Conservation (phyloP, 2,888 invertebrate genomes). For the Bruchidius siliquastri region DNA sequence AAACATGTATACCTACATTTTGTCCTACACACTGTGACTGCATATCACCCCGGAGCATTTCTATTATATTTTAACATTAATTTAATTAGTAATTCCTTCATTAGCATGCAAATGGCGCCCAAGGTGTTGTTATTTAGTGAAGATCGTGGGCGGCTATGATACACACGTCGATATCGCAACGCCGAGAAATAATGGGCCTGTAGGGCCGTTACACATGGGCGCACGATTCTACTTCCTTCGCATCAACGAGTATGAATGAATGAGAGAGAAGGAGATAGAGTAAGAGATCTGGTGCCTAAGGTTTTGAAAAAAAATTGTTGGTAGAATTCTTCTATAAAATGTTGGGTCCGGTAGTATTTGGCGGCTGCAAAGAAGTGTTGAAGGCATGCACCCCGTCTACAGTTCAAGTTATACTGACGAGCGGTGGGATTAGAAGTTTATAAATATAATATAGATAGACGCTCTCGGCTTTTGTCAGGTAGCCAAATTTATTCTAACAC, state of each 20-base stretch:
- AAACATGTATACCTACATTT: background rate
- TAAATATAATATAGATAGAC: no score
- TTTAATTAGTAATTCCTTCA: constrained; percentile 15
- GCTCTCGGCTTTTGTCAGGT: no score
- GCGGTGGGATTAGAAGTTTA: no score
- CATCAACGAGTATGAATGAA: background rate
- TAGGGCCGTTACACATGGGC: background rate
- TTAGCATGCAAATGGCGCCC: constrained; percentile 13
- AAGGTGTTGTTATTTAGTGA: constrained; percentile 3
- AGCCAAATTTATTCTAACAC: no score
- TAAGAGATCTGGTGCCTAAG: no score
- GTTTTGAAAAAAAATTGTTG: no score
- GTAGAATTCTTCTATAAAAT: no score
- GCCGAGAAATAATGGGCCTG: background rate
- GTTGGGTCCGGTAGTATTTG: no score
- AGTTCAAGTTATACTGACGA: no score
- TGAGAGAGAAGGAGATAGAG: no score
- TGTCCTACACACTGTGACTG: background rate
- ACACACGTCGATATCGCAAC: background rate
- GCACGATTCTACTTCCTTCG: background rate
- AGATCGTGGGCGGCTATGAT: constrained; percentile 1
- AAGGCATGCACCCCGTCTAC: no score
- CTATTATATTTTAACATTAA: constrained; percentile 8
- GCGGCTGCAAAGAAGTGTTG: no score
- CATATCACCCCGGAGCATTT: background rate